These are phyloP conservation scores for Pocillopora meandrina DNA, from an alignment of 92 coral and sea anemone species.

Conservation along the genomic window DNA sequence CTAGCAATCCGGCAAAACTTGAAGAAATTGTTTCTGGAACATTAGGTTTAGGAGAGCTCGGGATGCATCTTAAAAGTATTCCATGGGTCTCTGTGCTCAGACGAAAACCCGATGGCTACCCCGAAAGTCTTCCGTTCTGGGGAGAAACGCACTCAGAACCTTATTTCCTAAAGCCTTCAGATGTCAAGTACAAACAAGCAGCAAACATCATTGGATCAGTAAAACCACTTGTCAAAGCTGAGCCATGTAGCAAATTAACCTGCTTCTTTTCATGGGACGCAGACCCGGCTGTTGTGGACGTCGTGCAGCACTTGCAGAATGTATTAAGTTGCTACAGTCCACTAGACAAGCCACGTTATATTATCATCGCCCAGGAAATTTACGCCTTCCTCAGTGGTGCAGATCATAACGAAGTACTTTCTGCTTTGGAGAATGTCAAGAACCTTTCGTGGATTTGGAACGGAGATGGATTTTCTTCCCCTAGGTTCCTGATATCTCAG, in stretches of 20 bases:
- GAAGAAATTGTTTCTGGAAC: conserved; percentile 2
- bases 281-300: conserved; percentile 50
- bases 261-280: conserved; percentile 55
- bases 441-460: conserved; percentile 76
- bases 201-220: conserved; percentile 61
- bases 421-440: conserved; percentile 8
- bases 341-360: conserved; percentile 62
- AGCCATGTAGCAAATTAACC: conserved; percentile 29
- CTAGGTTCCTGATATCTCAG: conserved; percentile 37
- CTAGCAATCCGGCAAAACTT: conserved; percentile 29
- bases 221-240: conserved; percentile 38
- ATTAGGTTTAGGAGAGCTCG: not conserved
- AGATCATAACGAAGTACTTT: not conserved
- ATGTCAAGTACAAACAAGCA: conserved; percentile 35
- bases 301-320: conserved; percentile 47
- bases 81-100: conserved; percentile 57
- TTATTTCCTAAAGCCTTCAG: conserved; percentile 56
- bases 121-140: conserved; percentile 36
- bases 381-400: conserved; percentile 44
- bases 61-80: conserved; percentile 25
- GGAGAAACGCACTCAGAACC: not conserved
- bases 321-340: conserved; percentile 44
- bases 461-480: conserved; percentile 78
- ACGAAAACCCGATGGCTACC: conserved; percentile 42
- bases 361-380: conserved; percentile 48